These are phyloP conservation scores for Rostratula benghalensis DNA, from an alignment of 2,113 vertebrate species.

Conservation along the genomic window DNA sequence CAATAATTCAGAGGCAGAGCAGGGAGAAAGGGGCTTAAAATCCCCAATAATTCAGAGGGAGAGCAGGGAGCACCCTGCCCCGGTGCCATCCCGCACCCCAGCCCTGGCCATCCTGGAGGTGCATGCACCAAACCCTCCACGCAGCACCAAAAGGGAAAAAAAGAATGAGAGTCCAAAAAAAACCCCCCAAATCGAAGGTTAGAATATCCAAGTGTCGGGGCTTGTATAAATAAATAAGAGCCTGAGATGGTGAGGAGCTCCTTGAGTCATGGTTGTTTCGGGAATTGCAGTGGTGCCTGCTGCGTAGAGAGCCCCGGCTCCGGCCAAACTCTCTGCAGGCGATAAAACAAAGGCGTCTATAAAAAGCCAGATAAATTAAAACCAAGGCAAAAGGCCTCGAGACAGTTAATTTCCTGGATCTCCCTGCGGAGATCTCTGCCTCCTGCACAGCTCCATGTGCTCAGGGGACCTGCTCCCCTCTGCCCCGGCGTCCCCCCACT, in stretches of 20 bases:
- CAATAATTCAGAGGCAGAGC: neutral
- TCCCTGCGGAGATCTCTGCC: neutral
- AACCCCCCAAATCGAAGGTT: neutral
- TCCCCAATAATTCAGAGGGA: neutral
- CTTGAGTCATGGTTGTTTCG: conserved; percentile 10
- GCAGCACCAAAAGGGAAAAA: neutral
- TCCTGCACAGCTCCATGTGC: rapidly evolving
- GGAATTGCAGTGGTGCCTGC: neutral
- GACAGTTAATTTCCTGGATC: neutral
- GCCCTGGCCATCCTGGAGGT: no score
- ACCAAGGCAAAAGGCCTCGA: neutral
- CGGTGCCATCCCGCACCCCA: rapidly evolving
- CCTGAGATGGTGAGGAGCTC: neutral
- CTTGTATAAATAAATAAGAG: neutral
- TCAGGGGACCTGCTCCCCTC: rapidly evolving
- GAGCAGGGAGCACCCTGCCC: neutral
- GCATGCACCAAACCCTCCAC: neutral
- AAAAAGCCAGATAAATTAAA: conserved; percentile 38
- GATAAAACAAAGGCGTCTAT: neutral
- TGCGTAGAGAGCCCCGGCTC: neutral
- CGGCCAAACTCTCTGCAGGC: conserved; percentile 13
- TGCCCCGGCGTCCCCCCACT: rapidly evolving
- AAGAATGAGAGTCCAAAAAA: neutral
- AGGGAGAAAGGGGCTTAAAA: neutral
- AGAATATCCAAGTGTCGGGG: neutral